Conservation (phyloP, 53 echinoderm and acorn worm genomes). For the Actinopyga echinites region DNA sequence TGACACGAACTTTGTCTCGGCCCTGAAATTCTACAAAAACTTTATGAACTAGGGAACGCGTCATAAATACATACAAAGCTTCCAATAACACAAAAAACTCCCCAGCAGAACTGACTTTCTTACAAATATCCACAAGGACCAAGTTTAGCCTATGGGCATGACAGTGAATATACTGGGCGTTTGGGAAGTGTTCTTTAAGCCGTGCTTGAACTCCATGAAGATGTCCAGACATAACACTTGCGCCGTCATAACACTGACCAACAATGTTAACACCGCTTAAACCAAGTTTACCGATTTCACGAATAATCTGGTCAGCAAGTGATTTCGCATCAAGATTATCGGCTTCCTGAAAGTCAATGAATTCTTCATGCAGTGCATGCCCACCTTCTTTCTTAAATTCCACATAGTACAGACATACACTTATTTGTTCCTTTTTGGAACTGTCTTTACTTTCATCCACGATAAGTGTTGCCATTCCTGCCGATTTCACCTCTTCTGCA, state of each 20-base stretch:
- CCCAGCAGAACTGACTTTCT: constrained; percentile 24
- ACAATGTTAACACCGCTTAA: constrained; percentile 25
- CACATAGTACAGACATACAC: constrained; percentile 25
- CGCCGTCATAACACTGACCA: constrained; percentile 32
- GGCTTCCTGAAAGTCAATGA: constrained; percentile 36
- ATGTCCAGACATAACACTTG: constrained; percentile 34
- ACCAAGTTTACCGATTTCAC: background rate
- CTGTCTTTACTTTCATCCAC: constrained; percentile 9
- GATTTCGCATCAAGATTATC: constrained; percentile 30
- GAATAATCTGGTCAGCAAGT: constrained; percentile 8
- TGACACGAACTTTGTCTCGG: constrained; percentile 2
- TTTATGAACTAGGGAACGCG: constrained; percentile 6
- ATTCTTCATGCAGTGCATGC: constrained; percentile 30
- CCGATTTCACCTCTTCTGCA: background rate
- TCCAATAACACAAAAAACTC: constrained; percentile 32
- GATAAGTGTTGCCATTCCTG: constrained; percentile 1
- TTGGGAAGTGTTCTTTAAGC: constrained; percentile 6
- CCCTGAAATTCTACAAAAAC: constrained; percentile 3
- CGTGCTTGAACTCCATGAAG: constrained; percentile 31
- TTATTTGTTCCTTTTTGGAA: constrained; percentile 24
- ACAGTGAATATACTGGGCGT: constrained; percentile 19
- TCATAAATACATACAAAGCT: background rate
- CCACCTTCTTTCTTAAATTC: constrained; percentile 1
- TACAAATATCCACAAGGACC: constrained; percentile 31
- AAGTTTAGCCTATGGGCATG: constrained; percentile 12